A percentile compares a stretch with the other conserved stretches of the same genome.
phyloP scores from a whole-genome alignment of 2,888 invertebrate genomes.

The Noctua fimbriata region DNA sequence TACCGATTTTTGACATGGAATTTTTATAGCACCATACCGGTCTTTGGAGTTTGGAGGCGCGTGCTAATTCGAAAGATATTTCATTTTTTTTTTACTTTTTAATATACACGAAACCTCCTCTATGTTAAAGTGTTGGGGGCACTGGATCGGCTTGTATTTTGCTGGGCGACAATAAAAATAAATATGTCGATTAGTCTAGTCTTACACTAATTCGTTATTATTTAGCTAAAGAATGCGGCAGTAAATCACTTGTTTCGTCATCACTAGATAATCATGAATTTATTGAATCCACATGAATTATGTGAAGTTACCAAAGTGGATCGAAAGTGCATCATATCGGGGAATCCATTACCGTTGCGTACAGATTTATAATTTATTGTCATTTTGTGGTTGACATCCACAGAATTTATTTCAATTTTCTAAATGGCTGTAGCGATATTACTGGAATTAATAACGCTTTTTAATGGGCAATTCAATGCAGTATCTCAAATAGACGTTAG shows the following conservation, averaged over 20 bases:
- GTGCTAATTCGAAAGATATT: slow-evolving; percentile 19
- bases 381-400: slow-evolving; percentile 48
- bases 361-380: slow-evolving; percentile 65
- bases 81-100: neutral
- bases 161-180: neutral
- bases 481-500: slow-evolving; percentile 35
- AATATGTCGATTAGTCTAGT: neutral
- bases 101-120: neutral
- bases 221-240: slow-evolving; percentile 36
- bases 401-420: slow-evolving; percentile 59
- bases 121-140: neutral
- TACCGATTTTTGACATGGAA: slow-evolving; percentile 9
- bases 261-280: slow-evolving; percentile 59
- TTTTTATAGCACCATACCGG: slow-evolving; percentile 35
- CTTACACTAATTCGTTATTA: slow-evolving; percentile 2
- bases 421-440: slow-evolving; percentile 40
- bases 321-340: slow-evolving; percentile 69
- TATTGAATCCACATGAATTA: slow-evolving; percentile 61
- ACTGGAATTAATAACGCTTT: slow-evolving; percentile 48
- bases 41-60: neutral
- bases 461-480: slow-evolving; percentile 47
- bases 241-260: slow-evolving; percentile 53
- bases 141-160: neutral
- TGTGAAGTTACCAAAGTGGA: slow-evolving; percentile 63
- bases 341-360: slow-evolving; percentile 62